Base-by-base conservation (phyloP, 2,113 vertebrate genomes). In the Macrotus californicus region DNA sequence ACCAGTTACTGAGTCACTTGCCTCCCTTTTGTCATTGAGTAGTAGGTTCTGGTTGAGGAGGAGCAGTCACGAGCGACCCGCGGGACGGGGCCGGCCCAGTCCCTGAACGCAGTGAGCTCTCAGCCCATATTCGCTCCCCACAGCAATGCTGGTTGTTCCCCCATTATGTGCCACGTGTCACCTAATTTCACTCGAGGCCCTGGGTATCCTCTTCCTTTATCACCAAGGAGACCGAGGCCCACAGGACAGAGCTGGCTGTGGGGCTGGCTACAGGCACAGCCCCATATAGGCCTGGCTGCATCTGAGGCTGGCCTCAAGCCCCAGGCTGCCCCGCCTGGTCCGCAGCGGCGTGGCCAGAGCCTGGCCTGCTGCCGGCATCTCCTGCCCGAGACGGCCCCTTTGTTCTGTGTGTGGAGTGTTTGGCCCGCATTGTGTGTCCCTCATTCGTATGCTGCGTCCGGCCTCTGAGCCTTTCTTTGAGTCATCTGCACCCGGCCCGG, bases 111-210 rank as follows among this genome's bases (percentile, higher is more conserved):
- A 36, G 26, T 15, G 4, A 0, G 0, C 29, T 8, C 39, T 70
- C 19, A 1, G 70, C 43, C 34, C 31, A 43, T 80, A 36, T 26
- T 8, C 80, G 29, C 26, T 46, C 61, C 56, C 12, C 39, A 4
- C 14, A 29, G 39, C 1, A 9, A 59, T 54, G 26, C 24, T 18
- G n/a, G 5, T 6, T 10, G 34, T 6, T 3, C 54, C 14, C 41
- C 61, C 21, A 3, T 16, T 1, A 0, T 0, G 6, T 5, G 0
- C 6, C 9, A 0, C 6, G 39, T 0, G 0, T 56, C 5, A 19
- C 41, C 67, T 18, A 3, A 34, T 31, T n/a, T 52, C 39, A 1
- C 1, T 8, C 43, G 9, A 19, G 8, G 79, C 52, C 22, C 48
- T 54, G 4, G 16, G 12, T 1, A 0, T 4, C 21, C 18, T 36